phyloP scores from a whole-genome alignment of 2,888 invertebrate genomes.

The Frankliniella fusca region DNA sequence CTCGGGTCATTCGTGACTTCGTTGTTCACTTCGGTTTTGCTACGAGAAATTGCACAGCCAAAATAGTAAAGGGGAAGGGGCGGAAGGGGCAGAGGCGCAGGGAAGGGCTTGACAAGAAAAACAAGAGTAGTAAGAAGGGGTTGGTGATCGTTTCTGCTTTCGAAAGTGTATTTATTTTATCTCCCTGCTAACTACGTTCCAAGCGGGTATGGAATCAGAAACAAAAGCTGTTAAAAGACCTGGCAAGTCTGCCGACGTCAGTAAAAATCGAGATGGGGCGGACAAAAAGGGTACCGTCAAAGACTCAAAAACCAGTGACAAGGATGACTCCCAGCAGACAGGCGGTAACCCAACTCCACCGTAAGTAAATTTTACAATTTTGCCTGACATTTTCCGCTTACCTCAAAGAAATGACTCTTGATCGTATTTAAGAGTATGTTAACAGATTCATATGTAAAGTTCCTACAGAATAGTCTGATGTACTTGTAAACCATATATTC shows the following conservation, averaged over 20 bases:
- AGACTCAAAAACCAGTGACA: constrained; percentile 37
- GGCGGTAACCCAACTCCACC: background rate
- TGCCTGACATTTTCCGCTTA: background rate
- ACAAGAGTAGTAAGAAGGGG: background rate
- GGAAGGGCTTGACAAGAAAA: constrained; percentile 14
- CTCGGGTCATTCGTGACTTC: background rate
- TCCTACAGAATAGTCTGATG: no score
- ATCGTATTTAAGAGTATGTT: background rate
- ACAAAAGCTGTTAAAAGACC: background rate
- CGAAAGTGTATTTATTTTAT: no score
- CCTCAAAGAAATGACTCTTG: background rate
- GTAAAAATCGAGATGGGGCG: background rate
- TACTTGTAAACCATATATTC: no score
- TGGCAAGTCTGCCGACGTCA: background rate
- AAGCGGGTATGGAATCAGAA: background rate
- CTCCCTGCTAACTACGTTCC: background rate
- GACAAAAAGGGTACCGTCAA: background rate
- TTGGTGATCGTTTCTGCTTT: background rate
- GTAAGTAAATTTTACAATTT: background rate
- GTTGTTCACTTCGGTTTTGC: background rate
- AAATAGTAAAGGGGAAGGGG: background rate
- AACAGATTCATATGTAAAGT: background rate
- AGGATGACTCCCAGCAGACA: constrained; percentile 26
- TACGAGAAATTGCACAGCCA: background rate
- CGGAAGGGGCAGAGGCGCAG: background rate